Conservation (phyloP, 2,888 invertebrate genomes). For the Caenorhabditis sp. region DNA sequence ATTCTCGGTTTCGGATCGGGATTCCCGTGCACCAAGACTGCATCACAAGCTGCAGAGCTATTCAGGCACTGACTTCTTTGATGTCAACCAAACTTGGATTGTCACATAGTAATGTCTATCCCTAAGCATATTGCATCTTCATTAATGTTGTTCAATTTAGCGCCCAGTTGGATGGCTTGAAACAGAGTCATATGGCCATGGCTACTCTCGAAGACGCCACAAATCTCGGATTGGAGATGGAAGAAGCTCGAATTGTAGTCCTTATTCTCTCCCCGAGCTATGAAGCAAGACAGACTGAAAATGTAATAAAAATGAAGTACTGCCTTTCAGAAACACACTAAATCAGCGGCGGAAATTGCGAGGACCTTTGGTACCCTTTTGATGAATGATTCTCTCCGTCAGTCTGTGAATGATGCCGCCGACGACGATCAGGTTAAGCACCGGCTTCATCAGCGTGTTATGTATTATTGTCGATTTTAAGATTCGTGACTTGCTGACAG, state of each 20-base stretch:
- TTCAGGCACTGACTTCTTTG: constrained; percentile 57
- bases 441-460: too few relatives aligned
- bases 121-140: neutral
- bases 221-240: constrained; percentile 72
- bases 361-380: constrained; percentile 81
- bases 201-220: constrained; percentile 67
- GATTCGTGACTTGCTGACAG: constrained; percentile 44
- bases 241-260: constrained; percentile 64
- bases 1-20: constrained; percentile 54
- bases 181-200: constrained; percentile 63
- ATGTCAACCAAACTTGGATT: constrained; percentile 68
- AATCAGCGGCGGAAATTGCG: constrained; percentile 80
- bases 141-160: constrained; percentile 49
- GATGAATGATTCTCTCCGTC: constrained; percentile 79
- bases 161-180: constrained; percentile 62
- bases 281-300: constrained; percentile 16
- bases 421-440: constrained; percentile 78
- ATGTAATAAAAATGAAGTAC: neutral
- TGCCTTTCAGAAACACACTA: constrained; percentile 80
- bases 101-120: constrained; percentile 57
- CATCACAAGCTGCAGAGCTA: constrained; percentile 60
- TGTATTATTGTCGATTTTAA: constrained; percentile 8
- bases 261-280: constrained; percentile 67
- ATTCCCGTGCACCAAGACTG: constrained; percentile 49
- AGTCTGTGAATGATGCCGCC: constrained; percentile 74